Conservation (phyloP, 2,888 invertebrate species). For the Hydroisotoma schaefferi region DNA sequence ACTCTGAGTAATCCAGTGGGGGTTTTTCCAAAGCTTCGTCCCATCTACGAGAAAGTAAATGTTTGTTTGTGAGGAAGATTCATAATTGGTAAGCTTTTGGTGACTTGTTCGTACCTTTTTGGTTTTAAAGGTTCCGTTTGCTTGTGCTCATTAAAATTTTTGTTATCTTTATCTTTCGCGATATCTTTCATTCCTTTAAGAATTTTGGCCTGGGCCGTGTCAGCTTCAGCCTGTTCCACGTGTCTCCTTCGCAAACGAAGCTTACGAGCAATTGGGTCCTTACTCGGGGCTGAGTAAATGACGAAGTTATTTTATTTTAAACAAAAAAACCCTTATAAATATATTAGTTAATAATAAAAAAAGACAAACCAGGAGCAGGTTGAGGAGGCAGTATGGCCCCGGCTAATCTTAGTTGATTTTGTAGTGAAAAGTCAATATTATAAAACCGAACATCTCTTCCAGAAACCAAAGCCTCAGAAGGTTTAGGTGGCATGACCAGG, state of each 20-base stretch:
- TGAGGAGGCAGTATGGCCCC: conserved; percentile 79
- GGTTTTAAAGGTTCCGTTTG: conserved; percentile 69
- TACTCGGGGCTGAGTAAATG: conserved; percentile 57
- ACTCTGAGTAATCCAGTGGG: conserved; percentile 92
- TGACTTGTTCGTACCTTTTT: conserved; percentile 25
- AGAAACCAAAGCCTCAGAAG: conserved; percentile 71
- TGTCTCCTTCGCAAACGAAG: conserved; percentile 78
- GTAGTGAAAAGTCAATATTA: conserved; percentile 97
- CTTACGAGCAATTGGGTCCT: conserved; percentile 93
- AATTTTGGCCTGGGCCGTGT: conserved; percentile 83
- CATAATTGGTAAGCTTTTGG: not conserved
- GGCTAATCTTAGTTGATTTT: conserved; percentile 86
- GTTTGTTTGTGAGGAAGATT: not conserved
- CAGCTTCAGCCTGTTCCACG: conserved; percentile 70
- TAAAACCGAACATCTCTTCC: conserved; percentile 80
- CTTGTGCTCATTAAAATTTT: conserved; percentile 63
- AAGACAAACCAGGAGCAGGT: conserved; percentile 66
- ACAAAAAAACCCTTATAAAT: not conserved
- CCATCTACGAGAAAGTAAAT: conserved; percentile 66
- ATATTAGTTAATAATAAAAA: not conserved
- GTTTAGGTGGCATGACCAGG: conserved; percentile 95
- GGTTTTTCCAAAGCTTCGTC: conserved; percentile 94
- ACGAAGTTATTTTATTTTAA: too few species aligned
- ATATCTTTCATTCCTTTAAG: conserved; percentile 83
- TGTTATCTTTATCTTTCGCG: conserved; percentile 75